Percentiles rank a stretch among this genome's conserved stretches.
Evolutionary conservation across 2,888 invertebrate genomes (phyloP).

Genomic region (Tachystola acroxantha): DNA sequence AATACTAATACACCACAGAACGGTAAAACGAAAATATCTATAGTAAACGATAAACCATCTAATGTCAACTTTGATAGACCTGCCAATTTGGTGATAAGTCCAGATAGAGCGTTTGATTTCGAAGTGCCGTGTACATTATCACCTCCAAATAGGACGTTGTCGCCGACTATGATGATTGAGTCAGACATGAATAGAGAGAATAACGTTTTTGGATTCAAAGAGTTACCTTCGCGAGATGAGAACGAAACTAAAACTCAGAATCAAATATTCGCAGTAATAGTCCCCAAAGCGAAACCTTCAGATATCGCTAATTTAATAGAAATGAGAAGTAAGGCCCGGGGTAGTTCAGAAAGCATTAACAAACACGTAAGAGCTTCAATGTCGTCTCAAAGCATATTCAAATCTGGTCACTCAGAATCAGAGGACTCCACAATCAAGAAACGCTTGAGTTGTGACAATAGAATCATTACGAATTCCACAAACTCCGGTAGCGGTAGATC

Average conservation of each 20-base stretch:
- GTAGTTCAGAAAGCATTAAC: constrained; percentile 54
- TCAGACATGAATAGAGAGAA: constrained; percentile 51
- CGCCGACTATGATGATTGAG: constrained; percentile 64
- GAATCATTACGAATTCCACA: constrained; percentile 39
- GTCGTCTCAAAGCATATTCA: constrained; percentile 58
- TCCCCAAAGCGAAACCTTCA: constrained; percentile 55
- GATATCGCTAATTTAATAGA: constrained; percentile 31
- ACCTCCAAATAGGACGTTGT: constrained; percentile 66
- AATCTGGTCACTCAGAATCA: constrained; percentile 56
- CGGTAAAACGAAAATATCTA: constrained; percentile 40
- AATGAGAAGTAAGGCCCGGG: constrained; percentile 37
- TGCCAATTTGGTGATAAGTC: constrained; percentile 45
- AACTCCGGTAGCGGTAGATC: constrained; percentile 50
- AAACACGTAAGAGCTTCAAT: constrained; percentile 46
- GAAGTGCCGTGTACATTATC: constrained; percentile 65
- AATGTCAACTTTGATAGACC: constrained; percentile 48
- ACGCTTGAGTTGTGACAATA: constrained; percentile 67
- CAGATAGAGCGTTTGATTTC: constrained; percentile 44
- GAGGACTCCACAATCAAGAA: constrained; percentile 66
- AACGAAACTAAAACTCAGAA: constrained; percentile 36
- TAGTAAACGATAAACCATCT: constrained; percentile 51
- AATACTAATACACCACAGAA: constrained; percentile 24
- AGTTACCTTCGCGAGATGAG: constrained; percentile 45
- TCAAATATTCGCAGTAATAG: constrained; percentile 70
- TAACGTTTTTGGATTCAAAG: constrained; percentile 65